Base-by-base conservation (phyloP, 2,888 invertebrate genomes). In the Drosophila austrosaltans region DNA sequence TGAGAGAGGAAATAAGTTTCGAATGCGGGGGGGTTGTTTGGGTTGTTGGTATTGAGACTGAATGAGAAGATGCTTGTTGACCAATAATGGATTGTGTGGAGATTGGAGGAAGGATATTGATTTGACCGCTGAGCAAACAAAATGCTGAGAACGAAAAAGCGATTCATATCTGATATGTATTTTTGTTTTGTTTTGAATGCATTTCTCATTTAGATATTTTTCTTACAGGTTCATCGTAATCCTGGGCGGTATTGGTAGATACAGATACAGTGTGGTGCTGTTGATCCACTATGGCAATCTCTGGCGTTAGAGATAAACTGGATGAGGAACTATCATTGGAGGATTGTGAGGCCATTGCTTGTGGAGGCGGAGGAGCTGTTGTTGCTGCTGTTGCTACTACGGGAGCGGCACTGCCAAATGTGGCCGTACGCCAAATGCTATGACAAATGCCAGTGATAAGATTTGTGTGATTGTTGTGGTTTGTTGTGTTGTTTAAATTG, bases 381-480 rank as follows among this genome's bases (percentile, higher is more conserved):
- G 72, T 71, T 56, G 78, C 69, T 56, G 71, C 66, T 62, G 75
- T 20, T 4, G 30, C 39, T 39, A n/a, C 40, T 63, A 22, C 25
- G 10, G 89, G 83, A 10, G 89, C 77, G 20, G 90, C 86, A 62
- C 87, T 83, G 32, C 83, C 87, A 62, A 91, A 91, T 32, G 90
- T 87, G 32, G 89, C 90, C 12, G 91, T 81, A 39, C 89, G 91
- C 90, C 90, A 90, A 81, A 91, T 87, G 77, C 84, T 84, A 71
- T 87, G 88, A 71, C 90, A 90, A 63, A 89, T 81, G 76, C 80
- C 89, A 73, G 89, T 84, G 66, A 84, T 89, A 67, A 89, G 69
- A 63, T 87, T 89, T 72, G 76, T 74, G 58, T 67, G 60, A 63
- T 59, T 61, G 42, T 70, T 36, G 8, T 8, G 8, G 8, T 8